Evolutionary conservation across 2,888 invertebrate genomes (phyloP), one percentile per base, ranked within the genome.

Genomic region (Heliothis peltigera): DNA sequence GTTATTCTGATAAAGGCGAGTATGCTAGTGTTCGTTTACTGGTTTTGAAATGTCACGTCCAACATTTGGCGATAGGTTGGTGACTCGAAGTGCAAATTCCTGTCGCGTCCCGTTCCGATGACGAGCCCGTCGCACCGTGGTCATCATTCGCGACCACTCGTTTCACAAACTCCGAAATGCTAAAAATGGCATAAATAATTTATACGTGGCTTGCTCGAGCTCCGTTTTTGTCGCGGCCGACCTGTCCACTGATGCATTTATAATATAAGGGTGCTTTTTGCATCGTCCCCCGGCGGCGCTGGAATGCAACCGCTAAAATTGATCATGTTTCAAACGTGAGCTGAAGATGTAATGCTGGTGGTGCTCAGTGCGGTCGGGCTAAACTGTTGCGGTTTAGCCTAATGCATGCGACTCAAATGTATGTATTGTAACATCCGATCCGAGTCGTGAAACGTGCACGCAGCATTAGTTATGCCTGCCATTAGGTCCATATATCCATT

Each of bases 191-290:
- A 94, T 94, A 94, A 95, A 95, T 94, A 94, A 95, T 95, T 92
- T 95, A 95, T 95, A 94, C 90, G 89, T 87, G 84, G 89, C 90
- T 87, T 88, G 92, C 86, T 91, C 87, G 89, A 83, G 84, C 89
- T 89, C 80, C 81, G 93, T 94, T 94, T 94, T 94, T 95, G 93
- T 91, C 90, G 89, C 90, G 88, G 81, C 89, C 91, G 92, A 90
- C 93, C 93, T 94, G 93, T 93, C 94, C 93, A 91, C 94, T 93
- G 95, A 94, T 94, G 95, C 95, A 95, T 95, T 95, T 94, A 94
- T 94, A 95, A 95, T 94, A 94, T 92, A 93, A 94, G 94, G 94
- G 93, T 94, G 92, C 93, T 94, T 95, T 94, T 95, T 94, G 94
- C 92, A 87, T 81, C 88, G 91, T 91, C 86, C 88, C 91, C 87